These are phyloP conservation scores for Macrocentrus cingulum DNA, from an alignment of 1,140 invertebrate species.

Conservation along the genomic window DNA sequence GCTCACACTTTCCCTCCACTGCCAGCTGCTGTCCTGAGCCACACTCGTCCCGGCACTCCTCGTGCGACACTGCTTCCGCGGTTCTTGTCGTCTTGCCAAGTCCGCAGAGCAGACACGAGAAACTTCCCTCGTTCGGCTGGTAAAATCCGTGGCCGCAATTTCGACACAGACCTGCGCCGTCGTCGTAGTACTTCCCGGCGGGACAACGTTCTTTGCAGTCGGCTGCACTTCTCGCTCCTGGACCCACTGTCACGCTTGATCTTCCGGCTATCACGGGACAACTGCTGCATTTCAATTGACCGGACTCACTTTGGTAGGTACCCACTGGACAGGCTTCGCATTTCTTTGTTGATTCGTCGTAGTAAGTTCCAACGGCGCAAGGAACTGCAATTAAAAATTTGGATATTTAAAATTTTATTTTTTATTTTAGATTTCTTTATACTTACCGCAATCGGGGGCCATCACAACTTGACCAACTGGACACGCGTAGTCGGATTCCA, in stretches of 20 bases:
- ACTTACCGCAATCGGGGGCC: constrained; percentile 83
- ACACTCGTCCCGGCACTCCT: constrained; percentile 90
- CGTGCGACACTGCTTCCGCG: constrained; percentile 82
- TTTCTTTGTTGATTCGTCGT: constrained; percentile 71
- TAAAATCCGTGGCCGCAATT: constrained; percentile 94
- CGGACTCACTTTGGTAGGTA: constrained; percentile 91
- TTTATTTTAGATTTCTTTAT: too few species aligned
- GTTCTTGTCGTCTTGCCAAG: constrained; percentile 92
- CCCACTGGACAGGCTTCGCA: constrained; percentile 87
- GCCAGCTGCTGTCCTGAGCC: constrained; percentile 85
- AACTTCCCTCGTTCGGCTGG: constrained; percentile 88
- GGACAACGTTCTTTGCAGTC: constrained; percentile 93
- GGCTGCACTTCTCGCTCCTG: constrained; percentile 80
- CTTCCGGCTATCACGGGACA: constrained; percentile 87
- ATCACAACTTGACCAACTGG: constrained; percentile 89
- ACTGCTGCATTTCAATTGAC: constrained; percentile 82
- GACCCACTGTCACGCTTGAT: constrained; percentile 81
- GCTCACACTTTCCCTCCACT: constrained; percentile 86
- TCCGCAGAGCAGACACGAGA: constrained; percentile 85
- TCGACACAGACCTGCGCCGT: constrained; percentile 78
- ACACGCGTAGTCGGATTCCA: constrained; percentile 91
- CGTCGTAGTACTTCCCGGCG: constrained; percentile 89
- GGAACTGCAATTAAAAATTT: constrained; percentile 69
- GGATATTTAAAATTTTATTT: background rate
- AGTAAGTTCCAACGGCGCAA: constrained; percentile 91